These are phyloP conservation scores for Therioaphis trifolii DNA, from an alignment of 2,888 invertebrate genomes.

Conservation along the genomic window DNA sequence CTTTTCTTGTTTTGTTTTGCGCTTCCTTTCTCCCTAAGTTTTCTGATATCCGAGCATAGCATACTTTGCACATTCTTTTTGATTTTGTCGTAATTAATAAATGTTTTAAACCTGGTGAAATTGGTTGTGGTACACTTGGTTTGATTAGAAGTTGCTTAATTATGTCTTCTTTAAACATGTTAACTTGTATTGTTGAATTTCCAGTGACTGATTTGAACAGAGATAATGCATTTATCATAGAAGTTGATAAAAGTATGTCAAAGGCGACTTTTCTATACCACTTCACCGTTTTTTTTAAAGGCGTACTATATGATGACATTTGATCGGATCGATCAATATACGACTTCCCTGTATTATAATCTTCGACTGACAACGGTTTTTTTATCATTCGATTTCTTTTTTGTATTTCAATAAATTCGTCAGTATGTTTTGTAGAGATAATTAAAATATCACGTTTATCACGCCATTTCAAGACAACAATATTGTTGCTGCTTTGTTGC, in stretches of 20 bases:
- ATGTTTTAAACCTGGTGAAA: neutral
- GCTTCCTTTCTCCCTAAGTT: conserved; percentile 61
- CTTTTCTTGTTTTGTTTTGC: neutral
- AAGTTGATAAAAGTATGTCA: neutral
- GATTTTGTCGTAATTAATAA: neutral
- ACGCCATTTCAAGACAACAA: too few relatives aligned
- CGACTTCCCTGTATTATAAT: too few relatives aligned
- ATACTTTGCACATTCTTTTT: neutral
- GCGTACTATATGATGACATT: too few relatives aligned
- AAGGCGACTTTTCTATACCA: neutral
- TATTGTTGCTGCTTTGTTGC: too few relatives aligned
- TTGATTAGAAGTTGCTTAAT: neutral
- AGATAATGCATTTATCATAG: conserved; percentile 67
- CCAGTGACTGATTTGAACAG: conserved; percentile 65
- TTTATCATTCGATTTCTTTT: too few relatives aligned
- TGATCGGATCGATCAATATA: too few relatives aligned
- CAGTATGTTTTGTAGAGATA: too few relatives aligned
- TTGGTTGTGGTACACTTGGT: neutral
- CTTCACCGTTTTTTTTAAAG: neutral
- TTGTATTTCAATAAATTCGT: too few relatives aligned
- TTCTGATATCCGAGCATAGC: neutral
- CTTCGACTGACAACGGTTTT: too few relatives aligned
- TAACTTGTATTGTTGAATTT: neutral
- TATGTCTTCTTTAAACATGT: neutral
- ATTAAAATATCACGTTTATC: too few relatives aligned